Base-by-base conservation (phyloP, 2,888 invertebrate genomes). In the Apamea crenata region DNA sequence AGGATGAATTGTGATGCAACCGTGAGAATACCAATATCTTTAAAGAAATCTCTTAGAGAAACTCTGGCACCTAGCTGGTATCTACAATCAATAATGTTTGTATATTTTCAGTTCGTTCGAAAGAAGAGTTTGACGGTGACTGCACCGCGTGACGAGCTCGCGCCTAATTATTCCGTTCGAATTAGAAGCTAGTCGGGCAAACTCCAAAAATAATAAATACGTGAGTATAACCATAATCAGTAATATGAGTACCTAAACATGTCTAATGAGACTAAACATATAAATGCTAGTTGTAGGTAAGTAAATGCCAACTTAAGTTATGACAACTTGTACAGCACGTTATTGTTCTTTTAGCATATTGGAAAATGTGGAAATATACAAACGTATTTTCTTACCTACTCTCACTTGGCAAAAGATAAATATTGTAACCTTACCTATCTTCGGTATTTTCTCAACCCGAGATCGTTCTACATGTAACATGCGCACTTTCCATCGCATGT, bases 341-440 rank as follows among this genome's bases (percentile, higher is more conserved):
- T 36, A 59, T 67, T 50, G 66, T 59, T 47, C 29, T 25, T 36
- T 25, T 65, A 18, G 2, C 32, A 50, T 53, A 47, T 70, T 59
- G 50, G 65, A 47, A 53, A 50, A 29, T 74, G 25, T 82, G 25
- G 32, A 56, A 69, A 50, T 47, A 14, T 2, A 47, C 65, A 70
- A 50, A 66, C 69, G 21, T 81, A 76, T 70, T 56, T 80, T 47
- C 53, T 25, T 32, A 44, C 7, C 50, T n/a, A 10, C 56, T 66
- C 47, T n/a, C 25, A 47, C 21, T 16, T 25, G 50, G 53, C 16
- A 44, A 81, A 67, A 82, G 61, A 77, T 56, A 82, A 82, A 82
- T 56, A 82, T 82, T 81, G 68, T 56, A 82, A 40, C 82, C n/a
- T 74, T 83, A 50, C 68, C 71, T 83, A 40, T 50, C 56, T 63